Evolutionary conservation across 2,113 vertebrate species (phyloP).

Genomic region (Ellobius talpinus): DNA sequence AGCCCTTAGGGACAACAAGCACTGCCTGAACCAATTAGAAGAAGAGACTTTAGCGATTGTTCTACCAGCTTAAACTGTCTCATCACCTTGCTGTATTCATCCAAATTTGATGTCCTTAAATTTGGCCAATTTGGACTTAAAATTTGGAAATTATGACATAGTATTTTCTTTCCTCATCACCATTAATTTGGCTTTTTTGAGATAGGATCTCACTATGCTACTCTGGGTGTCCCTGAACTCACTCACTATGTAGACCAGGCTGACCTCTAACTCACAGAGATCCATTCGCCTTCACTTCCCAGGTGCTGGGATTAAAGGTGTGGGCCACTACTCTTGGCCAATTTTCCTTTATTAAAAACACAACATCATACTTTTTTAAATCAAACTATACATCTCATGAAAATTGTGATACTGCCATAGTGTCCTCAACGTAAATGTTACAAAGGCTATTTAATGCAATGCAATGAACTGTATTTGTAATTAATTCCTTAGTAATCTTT

Average conservation of each 20-base stretch:
- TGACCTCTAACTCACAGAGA: neutral
- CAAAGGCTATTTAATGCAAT: constrained; percentile 15
- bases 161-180: neutral
- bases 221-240: neutral
- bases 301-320: neutral
- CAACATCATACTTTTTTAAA: neutral
- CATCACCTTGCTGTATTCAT: neutral
- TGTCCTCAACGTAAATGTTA: constrained; percentile 37
- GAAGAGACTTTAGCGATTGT: too few species aligned
- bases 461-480: neutral
- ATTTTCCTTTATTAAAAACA: neutral
- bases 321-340: neutral
- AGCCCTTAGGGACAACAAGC: too few species aligned
- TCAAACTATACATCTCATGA: neutral
- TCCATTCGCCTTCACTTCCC: neutral
- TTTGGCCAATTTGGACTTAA: neutral
- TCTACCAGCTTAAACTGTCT: neutral
- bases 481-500: neutral
- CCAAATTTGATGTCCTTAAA: constrained; percentile 28
- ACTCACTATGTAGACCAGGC: neutral
- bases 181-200: neutral
- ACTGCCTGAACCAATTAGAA: too few species aligned
- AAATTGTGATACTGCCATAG: neutral
- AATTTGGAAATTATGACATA: neutral
- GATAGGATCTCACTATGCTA: neutral